These are phyloP conservation scores for Ypsolopha sequella DNA, from an alignment of 2,888 invertebrate genomes.

Conservation along the genomic window DNA sequence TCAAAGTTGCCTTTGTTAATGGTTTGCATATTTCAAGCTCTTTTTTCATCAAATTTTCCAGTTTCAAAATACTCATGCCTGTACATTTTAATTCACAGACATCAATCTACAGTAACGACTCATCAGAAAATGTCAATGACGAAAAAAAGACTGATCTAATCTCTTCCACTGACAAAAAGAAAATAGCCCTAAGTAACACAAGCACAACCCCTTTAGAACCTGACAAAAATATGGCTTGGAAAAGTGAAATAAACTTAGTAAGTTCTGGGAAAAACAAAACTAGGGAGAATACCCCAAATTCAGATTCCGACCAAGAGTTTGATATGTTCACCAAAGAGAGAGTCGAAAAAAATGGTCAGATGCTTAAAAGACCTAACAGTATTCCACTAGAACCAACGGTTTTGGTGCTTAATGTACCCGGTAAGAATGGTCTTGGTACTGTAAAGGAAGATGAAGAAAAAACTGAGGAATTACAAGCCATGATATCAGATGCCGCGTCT, in stretches of 20 bases:
- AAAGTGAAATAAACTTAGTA: slow-evolving; percentile 33
- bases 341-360: slow-evolving; percentile 33
- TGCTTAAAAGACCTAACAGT: slow-evolving; percentile 29
- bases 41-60: too few relatives aligned
- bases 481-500: slow-evolving; percentile 36
- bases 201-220: slow-evolving; percentile 52
- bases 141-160: slow-evolving; percentile 25
- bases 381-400: slow-evolving; percentile 39
- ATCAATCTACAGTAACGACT: slow-evolving; percentile 33
- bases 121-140: slow-evolving; percentile 36
- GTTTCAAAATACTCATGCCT: too few relatives aligned
- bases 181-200: slow-evolving; percentile 20
- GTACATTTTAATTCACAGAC: not conserved
- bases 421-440: slow-evolving; percentile 45
- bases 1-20: too few relatives aligned
- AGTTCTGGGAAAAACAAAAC: slow-evolving; percentile 14
- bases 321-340: slow-evolving; percentile 58
- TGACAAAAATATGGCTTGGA: slow-evolving; percentile 34
- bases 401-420: slow-evolving; percentile 30
- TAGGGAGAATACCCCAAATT: slow-evolving; percentile 13
- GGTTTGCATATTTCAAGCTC: too few relatives aligned
- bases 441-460: slow-evolving; percentile 55
- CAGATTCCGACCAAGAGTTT: slow-evolving; percentile 56
- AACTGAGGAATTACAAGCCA: slow-evolving; percentile 23
- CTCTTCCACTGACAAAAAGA: slow-evolving; percentile 12